Evolutionary conservation across 2,797 vertebrate species (phyloP).

Genomic region (Hephaestus fuliginosus): DNA sequence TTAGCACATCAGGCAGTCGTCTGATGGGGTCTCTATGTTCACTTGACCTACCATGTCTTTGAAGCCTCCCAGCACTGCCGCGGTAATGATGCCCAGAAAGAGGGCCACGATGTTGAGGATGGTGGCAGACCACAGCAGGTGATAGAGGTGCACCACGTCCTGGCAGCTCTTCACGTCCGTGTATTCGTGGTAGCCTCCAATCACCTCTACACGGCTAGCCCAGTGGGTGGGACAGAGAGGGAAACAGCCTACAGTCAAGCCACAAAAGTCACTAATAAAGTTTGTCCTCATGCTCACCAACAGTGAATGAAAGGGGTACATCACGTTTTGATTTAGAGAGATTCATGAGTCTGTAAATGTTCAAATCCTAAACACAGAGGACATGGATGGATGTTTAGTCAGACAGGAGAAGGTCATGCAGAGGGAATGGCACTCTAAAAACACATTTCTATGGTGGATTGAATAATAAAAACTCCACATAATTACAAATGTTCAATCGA

Average conservation of each 20-base stretch:
- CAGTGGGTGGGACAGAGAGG: conserved; percentile 67
- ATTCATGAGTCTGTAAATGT: conserved; percentile 32
- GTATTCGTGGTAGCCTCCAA: conserved; percentile 96
- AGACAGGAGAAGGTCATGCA: conserved; percentile 71
- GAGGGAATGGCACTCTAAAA: conserved; percentile 53
- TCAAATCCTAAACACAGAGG: conserved; percentile 37
- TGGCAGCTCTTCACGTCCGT: conserved; percentile 97
- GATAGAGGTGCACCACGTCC: conserved; percentile 97
- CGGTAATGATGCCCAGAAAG: conserved; percentile 97
- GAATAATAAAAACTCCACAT: conserved; percentile 33
- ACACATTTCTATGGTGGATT: conserved; percentile 56
- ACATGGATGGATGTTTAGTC: conserved; percentile 52
- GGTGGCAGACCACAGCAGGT: conserved; percentile 96
- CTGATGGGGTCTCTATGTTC: background rate
- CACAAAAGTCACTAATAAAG: conserved; percentile 40
- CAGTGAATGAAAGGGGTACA: conserved; percentile 46
- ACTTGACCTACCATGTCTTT: conserved; percentile 94
- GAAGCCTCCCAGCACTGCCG: conserved; percentile 96
- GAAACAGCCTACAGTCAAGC: conserved; percentile 64
- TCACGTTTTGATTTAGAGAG: conserved; percentile 45
- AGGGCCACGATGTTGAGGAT: conserved; percentile 97
- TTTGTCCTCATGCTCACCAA: background rate
- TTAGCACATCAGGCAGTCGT: background rate
- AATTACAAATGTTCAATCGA: conserved; percentile 42
- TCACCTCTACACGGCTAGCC: conserved; percentile 85